Conservation (phyloP, 2,113 vertebrate genomes). For the Melanostigma gelatinosum region DNA sequence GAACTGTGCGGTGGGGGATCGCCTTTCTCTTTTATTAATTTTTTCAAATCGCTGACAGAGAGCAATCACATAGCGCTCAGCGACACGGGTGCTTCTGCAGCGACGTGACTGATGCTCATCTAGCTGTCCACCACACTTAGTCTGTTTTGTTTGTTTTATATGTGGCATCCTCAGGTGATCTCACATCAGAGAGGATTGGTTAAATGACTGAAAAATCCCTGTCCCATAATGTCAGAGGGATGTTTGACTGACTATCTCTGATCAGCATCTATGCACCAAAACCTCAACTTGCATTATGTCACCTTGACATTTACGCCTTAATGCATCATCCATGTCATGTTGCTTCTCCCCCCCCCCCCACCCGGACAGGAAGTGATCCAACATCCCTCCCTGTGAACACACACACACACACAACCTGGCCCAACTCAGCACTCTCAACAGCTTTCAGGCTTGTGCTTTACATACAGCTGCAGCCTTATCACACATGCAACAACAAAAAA, state of each 20-base stretch:
- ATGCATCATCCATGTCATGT: conserved; percentile 9
- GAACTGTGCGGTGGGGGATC: conserved; percentile 13
- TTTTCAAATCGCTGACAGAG: conserved; percentile 20
- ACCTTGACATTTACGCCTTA: background rate
- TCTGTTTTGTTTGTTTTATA: background rate
- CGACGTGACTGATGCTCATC: conserved; percentile 10
- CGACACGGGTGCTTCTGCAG: background rate
- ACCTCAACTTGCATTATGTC: conserved; percentile 1
- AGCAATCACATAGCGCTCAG: conserved; percentile 21
- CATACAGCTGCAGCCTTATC: conserved; percentile 12
- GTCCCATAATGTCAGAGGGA: background rate
- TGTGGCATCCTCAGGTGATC: background rate
- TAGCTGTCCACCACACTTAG: background rate
- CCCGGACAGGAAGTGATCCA: background rate
- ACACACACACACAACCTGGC: background rate
- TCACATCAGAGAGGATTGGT: conserved; percentile 1
- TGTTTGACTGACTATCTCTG: background rate
- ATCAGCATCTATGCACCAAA: conserved; percentile 20
- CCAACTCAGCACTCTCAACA: background rate
- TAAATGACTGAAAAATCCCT: conserved; percentile 6
- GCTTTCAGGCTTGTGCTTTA: background rate
- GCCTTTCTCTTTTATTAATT: conserved; percentile 39
- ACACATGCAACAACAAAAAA: background rate
- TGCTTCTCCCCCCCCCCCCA: background rate
- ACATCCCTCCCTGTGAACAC: background rate